Percentiles rank a stretch among this genome's conserved stretches.
These are phyloP conservation scores for Callosobruchus maculatus DNA, from an alignment of 2,888 invertebrate genomes.

Conservation along the genomic window DNA sequence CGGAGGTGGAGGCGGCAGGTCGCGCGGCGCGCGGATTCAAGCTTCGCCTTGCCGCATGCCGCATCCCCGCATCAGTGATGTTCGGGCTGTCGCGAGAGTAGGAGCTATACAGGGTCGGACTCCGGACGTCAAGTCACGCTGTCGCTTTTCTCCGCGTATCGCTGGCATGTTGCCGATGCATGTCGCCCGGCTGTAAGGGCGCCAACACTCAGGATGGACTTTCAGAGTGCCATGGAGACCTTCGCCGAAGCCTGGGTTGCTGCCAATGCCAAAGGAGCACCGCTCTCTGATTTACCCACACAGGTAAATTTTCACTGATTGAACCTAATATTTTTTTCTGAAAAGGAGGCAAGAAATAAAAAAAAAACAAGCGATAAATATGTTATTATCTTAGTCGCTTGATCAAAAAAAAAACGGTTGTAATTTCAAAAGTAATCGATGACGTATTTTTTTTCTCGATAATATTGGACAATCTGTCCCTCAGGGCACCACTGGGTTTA, in stretches of 20 bases:
- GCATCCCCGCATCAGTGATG: not conserved
- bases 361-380: too few relatives aligned
- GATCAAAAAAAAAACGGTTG: too few relatives aligned
- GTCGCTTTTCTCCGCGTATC: not conserved
- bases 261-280: conserved; percentile 73
- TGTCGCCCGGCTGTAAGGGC: not conserved
- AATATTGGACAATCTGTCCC: too few relatives aligned
- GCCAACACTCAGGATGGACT: conserved; percentile 68
- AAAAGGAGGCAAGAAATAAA: too few relatives aligned
- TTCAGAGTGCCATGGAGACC: conserved; percentile 98
- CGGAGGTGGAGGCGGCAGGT: not conserved
- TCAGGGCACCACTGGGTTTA: too few relatives aligned
- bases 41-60: not conserved
- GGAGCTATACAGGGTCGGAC: not conserved
- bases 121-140: not conserved
- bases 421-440: too few relatives aligned
- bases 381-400: too few relatives aligned
- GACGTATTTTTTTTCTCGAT: too few relatives aligned
- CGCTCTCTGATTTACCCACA: conserved; percentile 57
- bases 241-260: conserved; percentile 97
- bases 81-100: not conserved
- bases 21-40: not conserved
- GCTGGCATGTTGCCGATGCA: not conserved
- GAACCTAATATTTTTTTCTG: too few relatives aligned
- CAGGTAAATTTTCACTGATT: too few relatives aligned